phyloP scores from a whole-genome alignment of 1,140 invertebrate genomes.

The Drosophila littoralis region DNA sequence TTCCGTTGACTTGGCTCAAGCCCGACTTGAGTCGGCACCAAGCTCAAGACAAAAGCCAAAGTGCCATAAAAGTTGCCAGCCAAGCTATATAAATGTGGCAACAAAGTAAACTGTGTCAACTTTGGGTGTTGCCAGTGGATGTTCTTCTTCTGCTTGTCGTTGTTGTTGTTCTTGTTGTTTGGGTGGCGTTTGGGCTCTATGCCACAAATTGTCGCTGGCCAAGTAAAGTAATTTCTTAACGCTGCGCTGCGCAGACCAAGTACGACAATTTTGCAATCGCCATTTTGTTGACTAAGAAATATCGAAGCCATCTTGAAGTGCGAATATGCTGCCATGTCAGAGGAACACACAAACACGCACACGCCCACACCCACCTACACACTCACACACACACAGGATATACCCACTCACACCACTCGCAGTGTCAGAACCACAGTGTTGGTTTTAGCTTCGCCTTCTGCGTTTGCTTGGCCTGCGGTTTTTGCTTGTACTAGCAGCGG shows the following conservation, averaged over 20 bases:
- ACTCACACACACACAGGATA: conserved; percentile 47
- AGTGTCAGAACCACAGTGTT: conserved; percentile 36
- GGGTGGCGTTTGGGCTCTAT: conserved; percentile 15
- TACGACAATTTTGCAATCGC: conserved; percentile 79
- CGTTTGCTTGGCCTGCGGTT: conserved; percentile 65
- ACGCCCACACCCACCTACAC: conserved; percentile 7
- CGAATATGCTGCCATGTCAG: conserved; percentile 74
- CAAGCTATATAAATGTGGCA: conserved; percentile 81
- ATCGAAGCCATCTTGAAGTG: conserved; percentile 81
- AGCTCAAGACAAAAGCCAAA: conserved; percentile 78
- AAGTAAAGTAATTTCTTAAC: conserved; percentile 63
- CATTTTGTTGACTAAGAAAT: conserved; percentile 83
- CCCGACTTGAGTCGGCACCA: conserved; percentile 54
- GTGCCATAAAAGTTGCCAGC: conserved; percentile 79
- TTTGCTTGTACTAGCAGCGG: conserved; percentile 65
- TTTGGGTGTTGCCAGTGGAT: conserved; percentile 34
- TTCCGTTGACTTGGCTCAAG: conserved; percentile 49
- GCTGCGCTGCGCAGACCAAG: conserved; percentile 48
- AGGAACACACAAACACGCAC: conserved; percentile 29
- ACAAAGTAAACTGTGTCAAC: conserved; percentile 82
- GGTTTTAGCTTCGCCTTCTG: conserved; percentile 50
- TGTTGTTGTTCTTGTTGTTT: background rate
- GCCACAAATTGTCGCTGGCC: conserved; percentile 62
- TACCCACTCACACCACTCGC: conserved; percentile 33
- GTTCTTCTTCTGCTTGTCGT: background rate